A percentile compares a stretch with the other conserved stretches of the same genome.
Conservation (phyloP, 2,888 invertebrate genomes). For the Napeogenes sylphis region DNA sequence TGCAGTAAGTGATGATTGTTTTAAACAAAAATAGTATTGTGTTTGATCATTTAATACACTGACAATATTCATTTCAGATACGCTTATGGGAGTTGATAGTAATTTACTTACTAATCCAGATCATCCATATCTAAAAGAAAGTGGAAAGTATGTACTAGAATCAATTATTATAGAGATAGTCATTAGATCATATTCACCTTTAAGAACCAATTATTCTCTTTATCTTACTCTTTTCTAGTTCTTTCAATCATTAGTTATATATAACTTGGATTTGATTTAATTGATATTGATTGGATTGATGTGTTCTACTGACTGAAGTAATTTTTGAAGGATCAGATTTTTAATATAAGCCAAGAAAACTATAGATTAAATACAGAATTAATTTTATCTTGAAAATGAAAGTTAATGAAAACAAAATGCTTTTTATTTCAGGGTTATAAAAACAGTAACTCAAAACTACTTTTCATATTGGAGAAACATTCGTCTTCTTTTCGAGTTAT, state of each 20-base stretch:
- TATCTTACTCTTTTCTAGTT: no score
- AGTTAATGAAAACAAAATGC: no score
- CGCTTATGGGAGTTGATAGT: slow-evolving; percentile 39
- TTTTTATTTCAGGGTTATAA: slow-evolving; percentile 35
- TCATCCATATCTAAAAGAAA: slow-evolving; percentile 38
- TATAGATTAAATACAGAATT: no score
- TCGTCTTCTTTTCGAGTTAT: slow-evolving; percentile 33
- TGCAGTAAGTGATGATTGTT: slow-evolving; percentile 34
- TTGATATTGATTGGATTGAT: no score
- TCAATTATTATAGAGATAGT: neutral
- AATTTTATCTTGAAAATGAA: no score
- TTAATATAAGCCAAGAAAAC: no score
- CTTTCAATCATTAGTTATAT: no score
- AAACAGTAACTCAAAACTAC: slow-evolving; percentile 38
- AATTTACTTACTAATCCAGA: slow-evolving; percentile 36
- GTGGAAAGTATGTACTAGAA: slow-evolving; percentile 34
- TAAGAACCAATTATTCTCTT: no score
- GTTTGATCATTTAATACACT: neutral
- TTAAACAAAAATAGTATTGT: neutral
- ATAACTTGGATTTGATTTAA: no score
- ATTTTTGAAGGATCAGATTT: no score
- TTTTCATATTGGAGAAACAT: slow-evolving; percentile 45
- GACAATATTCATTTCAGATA: slow-evolving; percentile 30
- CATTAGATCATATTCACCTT: no score
- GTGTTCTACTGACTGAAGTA: no score